phyloP scores from a whole-genome alignment of 2,797 vertebrate species.

The Platalea minor region DNA sequence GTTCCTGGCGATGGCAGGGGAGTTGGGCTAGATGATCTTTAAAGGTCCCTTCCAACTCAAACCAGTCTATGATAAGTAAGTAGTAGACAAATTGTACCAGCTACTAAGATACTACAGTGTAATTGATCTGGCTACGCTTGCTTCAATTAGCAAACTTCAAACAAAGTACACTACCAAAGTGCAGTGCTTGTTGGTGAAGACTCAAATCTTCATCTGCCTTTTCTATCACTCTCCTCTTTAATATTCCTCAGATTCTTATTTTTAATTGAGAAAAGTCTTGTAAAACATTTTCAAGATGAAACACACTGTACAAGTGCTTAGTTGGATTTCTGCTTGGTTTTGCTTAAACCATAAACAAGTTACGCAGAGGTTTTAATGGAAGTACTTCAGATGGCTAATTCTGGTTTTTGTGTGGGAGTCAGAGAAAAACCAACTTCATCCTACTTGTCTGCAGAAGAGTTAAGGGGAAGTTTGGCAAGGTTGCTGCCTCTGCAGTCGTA shows the following conservation, averaged over 20 bases:
- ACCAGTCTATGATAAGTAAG: neutral
- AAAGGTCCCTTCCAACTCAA: neutral
- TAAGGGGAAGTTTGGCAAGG: neutral
- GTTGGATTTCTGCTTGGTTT: neutral
- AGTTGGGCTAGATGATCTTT: neutral
- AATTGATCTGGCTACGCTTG: neutral
- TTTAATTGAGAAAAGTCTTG: neutral
- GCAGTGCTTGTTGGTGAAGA: neutral
- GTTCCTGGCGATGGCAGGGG: neutral
- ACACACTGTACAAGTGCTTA: neutral
- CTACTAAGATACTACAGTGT: neutral
- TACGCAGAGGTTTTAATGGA: neutral
- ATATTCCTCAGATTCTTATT: neutral
- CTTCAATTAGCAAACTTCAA: neutral
- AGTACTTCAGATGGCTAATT: neutral
- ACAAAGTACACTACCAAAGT: neutral
- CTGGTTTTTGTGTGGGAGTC: neutral
- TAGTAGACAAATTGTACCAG: neutral
- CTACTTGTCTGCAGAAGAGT: neutral
- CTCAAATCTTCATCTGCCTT: neutral
- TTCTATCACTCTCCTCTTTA: neutral
- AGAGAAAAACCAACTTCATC: neutral
- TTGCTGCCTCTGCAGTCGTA: neutral
- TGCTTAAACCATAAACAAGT: neutral
- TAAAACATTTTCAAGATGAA: neutral